Evolutionary conservation across 2,888 invertebrate genomes (phyloP), one percentile per base, ranked within the genome.

Genomic region (Drosophila mimetica): DNA sequence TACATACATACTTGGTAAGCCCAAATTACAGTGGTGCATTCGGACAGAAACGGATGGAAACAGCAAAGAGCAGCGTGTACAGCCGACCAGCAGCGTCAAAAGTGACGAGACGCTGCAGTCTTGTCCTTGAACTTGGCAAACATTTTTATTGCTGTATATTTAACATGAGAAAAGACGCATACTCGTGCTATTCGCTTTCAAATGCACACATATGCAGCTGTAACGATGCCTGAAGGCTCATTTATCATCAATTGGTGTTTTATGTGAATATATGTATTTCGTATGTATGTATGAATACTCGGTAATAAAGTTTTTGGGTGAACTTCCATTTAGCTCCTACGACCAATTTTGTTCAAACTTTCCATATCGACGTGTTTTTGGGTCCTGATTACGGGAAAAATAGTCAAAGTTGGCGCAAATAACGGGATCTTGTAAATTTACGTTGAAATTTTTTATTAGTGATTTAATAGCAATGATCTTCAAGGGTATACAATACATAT

Each of bases 121-220:
- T 83, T 89, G 88, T 89, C 85, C 85, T 85, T 89, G 89, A 85
- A 85, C 88, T 85, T 88, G 86, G 66, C 59, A 77, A 79, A 86
- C n/a, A 47, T 63, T 60, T 54, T 53, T 67, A 34, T 14, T 75
- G 37, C 37, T 50, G 30, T 61, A 63, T 25, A 16, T 54, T 18
- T 34, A 16, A 22, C 25, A 53, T 69, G 51, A 67, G 69, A 65
- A 76, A 70, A 76, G 71, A 78, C 67, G 50, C 46, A 54, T 59
- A 39, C 51, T 20, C 22, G 14, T 25, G 37, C 51, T 51, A 47
- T 44, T 30, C 28, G 50, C 34, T 20, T 44, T 65, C 65, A 65
- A 70, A 71, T 55, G 65, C 53, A 32, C 34, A 55, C 54, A 41
- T 32, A 52, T 63, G 71, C 79, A 75, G 36, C 64, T 53, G 42